Percentiles rank a stretch among this genome's conserved stretches.
Evolutionary conservation across 2,888 invertebrate species (phyloP).

Genomic region (Acanthococcus lagerstroemiae): DNA sequence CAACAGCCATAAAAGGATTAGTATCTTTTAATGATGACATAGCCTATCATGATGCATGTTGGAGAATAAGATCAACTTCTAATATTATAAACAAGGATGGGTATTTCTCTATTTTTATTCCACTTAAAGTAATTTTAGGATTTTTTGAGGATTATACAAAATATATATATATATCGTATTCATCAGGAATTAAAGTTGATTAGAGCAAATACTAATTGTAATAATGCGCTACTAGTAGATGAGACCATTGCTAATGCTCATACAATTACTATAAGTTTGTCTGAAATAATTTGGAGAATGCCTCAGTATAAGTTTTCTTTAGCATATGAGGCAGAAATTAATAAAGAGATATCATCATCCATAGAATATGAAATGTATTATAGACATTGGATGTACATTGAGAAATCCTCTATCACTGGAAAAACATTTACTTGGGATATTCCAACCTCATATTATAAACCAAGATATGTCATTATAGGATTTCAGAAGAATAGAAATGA

Average conservation of each 20-base stretch:
- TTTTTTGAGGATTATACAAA: not conserved
- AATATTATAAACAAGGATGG: not conserved
- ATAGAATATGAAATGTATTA: not conserved
- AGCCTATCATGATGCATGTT: slow-evolving; percentile 1
- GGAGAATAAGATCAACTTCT: slow-evolving; percentile 14
- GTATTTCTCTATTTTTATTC: not conserved
- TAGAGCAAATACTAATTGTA: not conserved
- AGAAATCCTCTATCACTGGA: not conserved
- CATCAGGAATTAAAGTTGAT: not conserved
- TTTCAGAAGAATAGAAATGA: slow-evolving; percentile 14
- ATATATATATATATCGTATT: not conserved
- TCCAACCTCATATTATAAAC: not conserved
- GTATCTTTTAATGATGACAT: slow-evolving; percentile 11
- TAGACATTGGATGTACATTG: not conserved
- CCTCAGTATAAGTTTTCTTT: slow-evolving; percentile 6
- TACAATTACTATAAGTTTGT: slow-evolving; percentile 11
- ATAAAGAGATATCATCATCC: not conserved
- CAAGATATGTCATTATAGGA: slow-evolving; percentile 7
- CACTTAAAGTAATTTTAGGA: not conserved
- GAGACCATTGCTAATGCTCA: not conserved
- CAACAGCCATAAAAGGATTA: slow-evolving; percentile 8
- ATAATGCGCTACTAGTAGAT: slow-evolving; percentile 7
- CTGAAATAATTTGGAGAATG: slow-evolving; percentile 1
- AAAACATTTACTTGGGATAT: slow-evolving; percentile 10
- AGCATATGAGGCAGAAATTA: not conserved